Percentiles rank a stretch among this genome's conserved stretches.
Evolutionary conservation across 2,797 vertebrate species (phyloP).

Genomic region (Sebastes hopkinsi): DNA sequence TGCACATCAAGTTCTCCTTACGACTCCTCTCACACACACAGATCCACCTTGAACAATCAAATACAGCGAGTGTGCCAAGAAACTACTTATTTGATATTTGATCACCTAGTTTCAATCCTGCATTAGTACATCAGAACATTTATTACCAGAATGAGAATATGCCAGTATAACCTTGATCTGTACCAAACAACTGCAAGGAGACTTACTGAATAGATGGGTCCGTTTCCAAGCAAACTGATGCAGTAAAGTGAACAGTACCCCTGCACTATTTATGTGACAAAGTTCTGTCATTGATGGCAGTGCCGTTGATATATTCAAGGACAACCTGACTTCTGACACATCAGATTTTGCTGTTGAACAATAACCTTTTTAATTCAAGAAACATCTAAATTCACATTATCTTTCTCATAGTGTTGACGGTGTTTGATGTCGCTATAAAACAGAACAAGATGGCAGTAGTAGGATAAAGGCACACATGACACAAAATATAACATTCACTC

Average conservation of each 20-base stretch:
- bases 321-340: not conserved
- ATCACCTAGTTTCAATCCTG: not conserved
- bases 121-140: constrained; percentile 7
- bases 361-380: not conserved
- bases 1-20: not conserved
- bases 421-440: not conserved
- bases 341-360: not conserved
- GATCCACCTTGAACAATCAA: not conserved
- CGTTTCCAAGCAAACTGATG: not conserved
- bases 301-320: not conserved
- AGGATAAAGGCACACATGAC: not conserved
- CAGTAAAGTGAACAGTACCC: not conserved
- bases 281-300: not conserved
- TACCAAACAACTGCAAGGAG: constrained; percentile 8
- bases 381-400: not conserved
- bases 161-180: constrained; percentile 19
- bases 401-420: not conserved
- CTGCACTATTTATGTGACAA: not conserved
- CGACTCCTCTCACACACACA: not conserved
- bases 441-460: not conserved
- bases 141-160: not conserved
- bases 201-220: constrained; percentile 7
- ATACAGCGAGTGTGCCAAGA: not conserved
- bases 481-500: too few relatives aligned
- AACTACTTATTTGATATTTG: not conserved